Evolutionary conservation across 2,113 vertebrate genomes (phyloP).

Genomic region (Calyptomena viridis): DNA sequence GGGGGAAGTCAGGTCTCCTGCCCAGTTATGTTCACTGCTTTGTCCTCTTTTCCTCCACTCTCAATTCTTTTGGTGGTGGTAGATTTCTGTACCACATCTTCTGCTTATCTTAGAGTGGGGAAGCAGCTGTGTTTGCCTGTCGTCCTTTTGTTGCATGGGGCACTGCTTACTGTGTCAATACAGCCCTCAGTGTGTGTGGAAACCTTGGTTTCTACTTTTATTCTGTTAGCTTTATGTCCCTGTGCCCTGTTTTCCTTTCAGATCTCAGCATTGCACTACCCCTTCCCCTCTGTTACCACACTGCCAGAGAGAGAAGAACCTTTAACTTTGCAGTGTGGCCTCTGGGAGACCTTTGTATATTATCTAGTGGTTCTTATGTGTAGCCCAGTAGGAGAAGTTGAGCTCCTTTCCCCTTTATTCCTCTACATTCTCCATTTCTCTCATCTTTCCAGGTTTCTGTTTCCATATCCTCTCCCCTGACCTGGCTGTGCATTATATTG

Average conservation of each 20-base stretch:
- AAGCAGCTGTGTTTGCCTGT: slow-evolving; percentile 53
- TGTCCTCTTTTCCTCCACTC: neutral
- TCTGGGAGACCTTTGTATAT: neutral
- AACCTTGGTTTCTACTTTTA: slow-evolving; percentile 19
- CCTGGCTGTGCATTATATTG: neutral
- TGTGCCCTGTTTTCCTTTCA: neutral
- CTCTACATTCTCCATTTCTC: neutral
- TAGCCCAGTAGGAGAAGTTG: neutral
- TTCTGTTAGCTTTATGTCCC: neutral
- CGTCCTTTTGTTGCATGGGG: slow-evolving; percentile 27
- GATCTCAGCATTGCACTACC: neutral
- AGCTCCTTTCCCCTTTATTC: neutral
- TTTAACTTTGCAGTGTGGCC: neutral
- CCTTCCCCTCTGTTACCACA: neutral
- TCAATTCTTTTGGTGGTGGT: neutral
- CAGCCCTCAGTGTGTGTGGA: neutral
- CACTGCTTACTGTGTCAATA: slow-evolving; percentile 41
- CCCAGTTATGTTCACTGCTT: neutral
- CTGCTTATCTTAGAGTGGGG: slow-evolving; percentile 22
- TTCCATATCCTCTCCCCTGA: neutral
- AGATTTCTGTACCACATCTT: neutral
- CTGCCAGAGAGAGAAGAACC: neutral
- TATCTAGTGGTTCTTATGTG: neutral
- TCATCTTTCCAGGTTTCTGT: neutral
- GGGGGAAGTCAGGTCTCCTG: neutral